phyloP scores from a whole-genome alignment of 2,888 invertebrate genomes.

The Maniola hyperantus region DNA sequence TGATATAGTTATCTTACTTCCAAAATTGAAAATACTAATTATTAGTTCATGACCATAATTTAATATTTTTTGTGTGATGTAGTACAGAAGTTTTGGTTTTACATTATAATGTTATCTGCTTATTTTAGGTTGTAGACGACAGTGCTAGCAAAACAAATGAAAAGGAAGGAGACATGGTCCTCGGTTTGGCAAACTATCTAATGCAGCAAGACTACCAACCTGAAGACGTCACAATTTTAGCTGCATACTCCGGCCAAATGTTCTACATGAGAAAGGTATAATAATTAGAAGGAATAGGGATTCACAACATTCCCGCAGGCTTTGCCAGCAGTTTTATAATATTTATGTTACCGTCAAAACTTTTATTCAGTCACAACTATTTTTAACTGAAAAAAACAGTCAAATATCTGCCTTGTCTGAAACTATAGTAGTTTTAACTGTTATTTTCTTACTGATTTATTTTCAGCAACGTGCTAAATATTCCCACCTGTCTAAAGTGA shows the following conservation, averaged over 20 bases:
- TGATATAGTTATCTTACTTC: too few species aligned
- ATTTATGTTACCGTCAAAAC: too few species aligned
- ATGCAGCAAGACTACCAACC: slow-evolving; percentile 84
- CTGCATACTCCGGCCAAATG: slow-evolving; percentile 88
- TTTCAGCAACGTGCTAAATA: slow-evolving; percentile 59
- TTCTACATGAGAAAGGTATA: slow-evolving; percentile 80
- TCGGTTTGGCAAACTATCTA: slow-evolving; percentile 84
- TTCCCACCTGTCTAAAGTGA: slow-evolving; percentile 73
- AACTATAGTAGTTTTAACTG: too few species aligned
- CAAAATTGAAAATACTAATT: too few species aligned
- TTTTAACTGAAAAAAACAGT: too few species aligned
- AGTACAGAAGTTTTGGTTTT: too few species aligned
- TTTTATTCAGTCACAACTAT: too few species aligned
- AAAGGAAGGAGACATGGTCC: slow-evolving; percentile 84
- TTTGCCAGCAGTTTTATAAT: background rate
- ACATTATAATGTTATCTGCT: background rate
- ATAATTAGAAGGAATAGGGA: background rate
- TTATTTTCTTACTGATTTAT: too few species aligned
- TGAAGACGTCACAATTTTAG: slow-evolving; percentile 87
- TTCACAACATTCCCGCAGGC: too few species aligned
- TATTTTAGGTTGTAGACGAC: slow-evolving; percentile 58
- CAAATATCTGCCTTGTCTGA: too few species aligned
- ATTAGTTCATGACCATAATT: too few species aligned
- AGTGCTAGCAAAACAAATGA: slow-evolving; percentile 82
- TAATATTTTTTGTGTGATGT: too few species aligned